Evolutionary conservation across 2,888 invertebrate genomes (phyloP).

Genomic region (Sipha maydis): DNA sequence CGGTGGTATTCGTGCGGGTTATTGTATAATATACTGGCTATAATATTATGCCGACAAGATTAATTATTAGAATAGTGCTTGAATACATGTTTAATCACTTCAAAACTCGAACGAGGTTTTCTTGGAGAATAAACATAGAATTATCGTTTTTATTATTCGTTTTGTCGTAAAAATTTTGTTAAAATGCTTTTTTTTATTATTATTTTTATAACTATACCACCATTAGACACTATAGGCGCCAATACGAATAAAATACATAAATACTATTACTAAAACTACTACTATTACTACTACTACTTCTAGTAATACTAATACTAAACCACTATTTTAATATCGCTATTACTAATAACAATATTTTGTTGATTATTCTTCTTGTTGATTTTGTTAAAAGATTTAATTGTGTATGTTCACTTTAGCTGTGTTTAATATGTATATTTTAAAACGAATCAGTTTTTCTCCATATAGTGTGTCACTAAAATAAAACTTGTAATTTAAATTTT

Average conservation of each 20-base stretch:
- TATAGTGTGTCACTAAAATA: too few species aligned
- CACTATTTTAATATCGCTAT: too few species aligned
- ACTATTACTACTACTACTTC: not conserved
- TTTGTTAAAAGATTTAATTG: too few species aligned
- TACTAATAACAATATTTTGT: too few species aligned
- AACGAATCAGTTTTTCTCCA: too few species aligned
- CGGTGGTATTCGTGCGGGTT: not conserved
- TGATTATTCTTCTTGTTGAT: too few species aligned
- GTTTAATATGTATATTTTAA: too few species aligned
- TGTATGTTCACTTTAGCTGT: too few species aligned
- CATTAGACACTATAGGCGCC: not conserved
- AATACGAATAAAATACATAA: not conserved
- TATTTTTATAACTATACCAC: not conserved
- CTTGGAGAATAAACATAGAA: not conserved
- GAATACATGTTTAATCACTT: not conserved
- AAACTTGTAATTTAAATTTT: too few species aligned
- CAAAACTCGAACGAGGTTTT: conserved; percentile 28
- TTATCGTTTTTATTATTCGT: conserved; percentile 15
- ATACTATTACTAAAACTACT: not conserved
- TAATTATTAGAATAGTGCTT: not conserved
- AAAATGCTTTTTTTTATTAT: not conserved
- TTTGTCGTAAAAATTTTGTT: not conserved
- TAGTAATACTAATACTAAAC: too few species aligned
- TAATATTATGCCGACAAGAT: not conserved
- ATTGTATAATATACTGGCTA: not conserved